A percentile compares a stretch with the other conserved stretches of the same genome.
phyloP scores from a whole-genome alignment of 2,888 invertebrate genomes.

The Azorinus chamasolen region DNA sequence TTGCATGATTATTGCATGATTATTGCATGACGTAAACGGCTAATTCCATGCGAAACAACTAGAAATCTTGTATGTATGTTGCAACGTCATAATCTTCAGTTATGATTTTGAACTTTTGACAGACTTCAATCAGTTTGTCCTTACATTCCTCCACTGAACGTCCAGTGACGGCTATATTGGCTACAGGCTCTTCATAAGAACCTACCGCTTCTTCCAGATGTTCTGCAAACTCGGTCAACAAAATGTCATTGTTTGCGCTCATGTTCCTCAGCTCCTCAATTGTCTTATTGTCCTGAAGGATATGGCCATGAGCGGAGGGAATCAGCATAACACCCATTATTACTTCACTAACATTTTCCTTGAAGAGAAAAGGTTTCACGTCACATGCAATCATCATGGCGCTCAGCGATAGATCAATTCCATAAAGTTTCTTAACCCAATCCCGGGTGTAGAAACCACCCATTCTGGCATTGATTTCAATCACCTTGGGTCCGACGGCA shows the following conservation, averaged over 20 bases:
- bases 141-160: conserved; percentile 13
- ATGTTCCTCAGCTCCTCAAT: conserved; percentile 9
- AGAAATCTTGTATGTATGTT: conserved; percentile 32
- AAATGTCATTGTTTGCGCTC: conserved; percentile 20
- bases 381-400: conserved; percentile 47
- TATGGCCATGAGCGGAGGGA: conserved; percentile 55
- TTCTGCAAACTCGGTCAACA: conserved; percentile 25
- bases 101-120: conserved; percentile 17
- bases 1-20: too few species aligned
- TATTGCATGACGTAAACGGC: too few species aligned
- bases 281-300: conserved; percentile 24
- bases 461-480: conserved; percentile 75
- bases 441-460: conserved; percentile 71
- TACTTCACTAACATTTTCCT: conserved; percentile 20
- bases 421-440: conserved; percentile 67
- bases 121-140: conserved; percentile 24
- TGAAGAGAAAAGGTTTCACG: conserved; percentile 54
- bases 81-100: conserved; percentile 25
- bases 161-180: conserved; percentile 41
- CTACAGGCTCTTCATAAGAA: conserved; percentile 46
- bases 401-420: conserved; percentile 53
- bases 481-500: conserved; percentile 69
- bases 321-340: conserved; percentile 66
- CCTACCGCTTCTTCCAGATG: neutral
- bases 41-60: too few species aligned